These are phyloP conservation scores for Iphiclides podalirius DNA, from an alignment of 2,888 invertebrate species.

Conservation along the genomic window DNA sequence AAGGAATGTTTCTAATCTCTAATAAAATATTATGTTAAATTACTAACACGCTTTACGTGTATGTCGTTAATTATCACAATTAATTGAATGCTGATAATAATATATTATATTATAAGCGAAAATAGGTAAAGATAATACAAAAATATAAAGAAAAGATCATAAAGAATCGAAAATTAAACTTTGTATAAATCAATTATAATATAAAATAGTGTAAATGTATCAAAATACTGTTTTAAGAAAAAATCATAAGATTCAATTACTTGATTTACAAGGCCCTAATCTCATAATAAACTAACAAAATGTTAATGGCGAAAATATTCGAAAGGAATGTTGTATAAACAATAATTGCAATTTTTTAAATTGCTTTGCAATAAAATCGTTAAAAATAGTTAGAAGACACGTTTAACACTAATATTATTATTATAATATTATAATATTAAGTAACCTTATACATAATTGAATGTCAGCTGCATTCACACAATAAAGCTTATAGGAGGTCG, in stretches of 20 bases:
- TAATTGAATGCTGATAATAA: background rate
- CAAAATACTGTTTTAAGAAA: slow-evolving; percentile 7
- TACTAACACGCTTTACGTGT: slow-evolving; percentile 50
- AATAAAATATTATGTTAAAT: too few relatives aligned
- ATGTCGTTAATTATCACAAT: slow-evolving; percentile 45
- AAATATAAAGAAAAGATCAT: background rate
- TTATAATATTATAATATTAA: background rate
- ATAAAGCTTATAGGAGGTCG: too few relatives aligned
- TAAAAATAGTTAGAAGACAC: too few relatives aligned
- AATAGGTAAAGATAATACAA: background rate
- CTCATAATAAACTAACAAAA: background rate
- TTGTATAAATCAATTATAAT: background rate
- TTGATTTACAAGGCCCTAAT: background rate
- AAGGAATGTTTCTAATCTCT: slow-evolving; percentile 16
- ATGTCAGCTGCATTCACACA: too few relatives aligned
- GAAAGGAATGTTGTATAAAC: background rate
- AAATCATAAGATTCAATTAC: background rate
- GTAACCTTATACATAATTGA: background rate
- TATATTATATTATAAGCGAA: background rate
- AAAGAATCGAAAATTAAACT: background rate
- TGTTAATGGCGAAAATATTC: background rate
- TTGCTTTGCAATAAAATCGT: too few relatives aligned
- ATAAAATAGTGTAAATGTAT: background rate
- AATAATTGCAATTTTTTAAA: background rate
- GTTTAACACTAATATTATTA: background rate